A percentile compares a stretch with the other conserved stretches of the same genome.
Conservation (phyloP, 2,113 vertebrate species). For the Hypocryptadius cinnamomeus region DNA sequence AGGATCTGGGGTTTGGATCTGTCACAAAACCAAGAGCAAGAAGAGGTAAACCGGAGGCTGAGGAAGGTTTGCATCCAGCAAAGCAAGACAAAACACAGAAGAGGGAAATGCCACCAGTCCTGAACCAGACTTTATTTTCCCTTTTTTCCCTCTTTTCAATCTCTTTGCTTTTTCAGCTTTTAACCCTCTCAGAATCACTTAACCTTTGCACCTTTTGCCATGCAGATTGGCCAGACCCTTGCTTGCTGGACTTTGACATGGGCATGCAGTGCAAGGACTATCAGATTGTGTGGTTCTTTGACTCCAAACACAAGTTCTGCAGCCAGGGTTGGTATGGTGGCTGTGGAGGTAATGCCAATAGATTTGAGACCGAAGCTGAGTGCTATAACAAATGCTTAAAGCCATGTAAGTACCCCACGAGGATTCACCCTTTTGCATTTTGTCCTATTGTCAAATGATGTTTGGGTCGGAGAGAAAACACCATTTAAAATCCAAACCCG, state of each 20-base stretch:
- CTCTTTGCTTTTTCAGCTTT: conserved; percentile 41
- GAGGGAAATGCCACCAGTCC: background rate
- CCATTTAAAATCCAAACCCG: background rate
- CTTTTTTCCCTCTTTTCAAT: background rate
- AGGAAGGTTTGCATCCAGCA: background rate
- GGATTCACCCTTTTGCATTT: background rate
- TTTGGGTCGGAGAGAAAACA: background rate
- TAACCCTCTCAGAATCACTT: conserved; percentile 17
- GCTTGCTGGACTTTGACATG: conserved; percentile 80
- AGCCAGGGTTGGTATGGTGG: conserved; percentile 82
- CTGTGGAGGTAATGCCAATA: conserved; percentile 83
- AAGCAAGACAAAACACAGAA: background rate
- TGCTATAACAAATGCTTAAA: conserved; percentile 75
- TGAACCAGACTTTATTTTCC: background rate
- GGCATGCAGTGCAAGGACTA: conserved; percentile 81
- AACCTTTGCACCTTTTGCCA: conserved; percentile 58
- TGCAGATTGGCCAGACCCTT: conserved; percentile 75
- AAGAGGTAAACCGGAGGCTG: background rate
- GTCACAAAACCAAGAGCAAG: accelerated
- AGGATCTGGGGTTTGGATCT: background rate
- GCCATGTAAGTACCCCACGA: conserved; percentile 69
- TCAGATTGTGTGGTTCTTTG: conserved; percentile 86
- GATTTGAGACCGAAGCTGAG: conserved; percentile 79
- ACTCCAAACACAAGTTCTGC: conserved; percentile 81
- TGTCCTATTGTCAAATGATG: background rate